A percentile compares a stretch with the other conserved stretches of the same genome.
Evolutionary conservation across 1,140 invertebrate species (phyloP).

Genomic region (Tetranychus urticae): DNA sequence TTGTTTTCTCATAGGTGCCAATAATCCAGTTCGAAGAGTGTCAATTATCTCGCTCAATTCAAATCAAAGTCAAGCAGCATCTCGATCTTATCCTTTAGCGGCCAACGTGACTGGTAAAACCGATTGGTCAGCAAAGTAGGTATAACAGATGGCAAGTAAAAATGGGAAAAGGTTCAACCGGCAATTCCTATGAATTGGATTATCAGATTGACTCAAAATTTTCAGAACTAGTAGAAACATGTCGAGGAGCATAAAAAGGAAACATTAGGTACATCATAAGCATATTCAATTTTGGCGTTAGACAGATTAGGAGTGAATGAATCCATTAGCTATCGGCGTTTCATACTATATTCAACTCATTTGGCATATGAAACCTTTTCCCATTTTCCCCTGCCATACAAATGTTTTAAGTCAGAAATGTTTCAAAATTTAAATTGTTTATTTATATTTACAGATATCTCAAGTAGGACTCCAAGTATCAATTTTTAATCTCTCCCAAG

Average conservation of each 20-base stretch:
- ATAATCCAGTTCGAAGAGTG: background rate
- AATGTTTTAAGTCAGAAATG: too few relatives aligned
- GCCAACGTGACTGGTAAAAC: conserved; percentile 17
- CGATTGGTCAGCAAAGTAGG: conserved; percentile 36
- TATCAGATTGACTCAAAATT: background rate
- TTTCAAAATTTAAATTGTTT: background rate
- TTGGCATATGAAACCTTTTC: too few relatives aligned
- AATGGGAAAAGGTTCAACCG: too few relatives aligned
- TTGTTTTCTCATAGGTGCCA: background rate
- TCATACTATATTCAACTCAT: too few relatives aligned
- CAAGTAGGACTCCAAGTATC: background rate
- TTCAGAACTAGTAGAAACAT: background rate
- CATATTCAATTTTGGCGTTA: background rate
- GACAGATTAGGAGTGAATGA: too few relatives aligned
- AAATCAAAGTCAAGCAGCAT: conserved; percentile 15
- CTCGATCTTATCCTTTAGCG: conserved; percentile 11
- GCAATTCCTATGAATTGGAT: background rate
- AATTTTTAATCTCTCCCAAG: background rate
- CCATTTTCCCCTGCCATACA: too few relatives aligned
- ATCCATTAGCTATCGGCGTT: too few relatives aligned
- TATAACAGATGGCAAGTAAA: background rate
- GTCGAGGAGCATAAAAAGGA: background rate
- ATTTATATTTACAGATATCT: background rate
- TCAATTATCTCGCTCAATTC: background rate
- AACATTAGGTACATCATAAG: too few relatives aligned